Base-by-base conservation (phyloP, 2,888 invertebrate species). In the Lasioglossum marginatum region DNA sequence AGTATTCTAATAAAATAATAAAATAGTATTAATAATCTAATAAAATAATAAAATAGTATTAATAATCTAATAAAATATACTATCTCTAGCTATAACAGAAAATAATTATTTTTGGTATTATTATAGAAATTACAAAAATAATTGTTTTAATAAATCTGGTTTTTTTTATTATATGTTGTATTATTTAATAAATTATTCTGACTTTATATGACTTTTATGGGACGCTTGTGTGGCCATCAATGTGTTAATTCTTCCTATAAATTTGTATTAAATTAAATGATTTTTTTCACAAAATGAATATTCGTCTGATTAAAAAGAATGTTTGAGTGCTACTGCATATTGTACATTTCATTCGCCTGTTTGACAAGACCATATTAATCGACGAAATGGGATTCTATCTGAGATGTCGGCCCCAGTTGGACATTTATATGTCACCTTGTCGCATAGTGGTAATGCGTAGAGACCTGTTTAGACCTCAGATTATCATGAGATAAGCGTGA, bases 401-500 rank as follows among this genome's bases (percentile, higher is more conserved):
- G 63, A 63, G 63, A 63, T 19, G 63, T 63, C 63, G 63, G 63
- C 31, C 8, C 63, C 63, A 16, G 19, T 63, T 63, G 63, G 63
- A 63, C 63, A 63, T 63, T 63, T 63, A 31, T 63, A 63, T 63
- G 63, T 63, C 63, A 63, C 37, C 37, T 37, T 23, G 68, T 37
- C 68, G 37, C 68, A 10, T 23, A 23, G 12, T 12, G 34, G 68
- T 68, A 37, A 68, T 23, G 68, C 68, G 23, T 34, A 3, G 19
- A 68, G 37, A 68, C 37, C 68, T 68, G 68, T 37, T 68, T 68
- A 37, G 37, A 68, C 23, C 68, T 37, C 4, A 68, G 68, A 68
- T 68, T 68, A 68, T 68, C 37, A 34, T 19, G 37, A 37, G 68
- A 68, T 68, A 37, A 68, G 4, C 68, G 4, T 68, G 68, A 68